Base-by-base conservation (phyloP, 1,140 invertebrate genomes). In the Ostrea edulis region DNA sequence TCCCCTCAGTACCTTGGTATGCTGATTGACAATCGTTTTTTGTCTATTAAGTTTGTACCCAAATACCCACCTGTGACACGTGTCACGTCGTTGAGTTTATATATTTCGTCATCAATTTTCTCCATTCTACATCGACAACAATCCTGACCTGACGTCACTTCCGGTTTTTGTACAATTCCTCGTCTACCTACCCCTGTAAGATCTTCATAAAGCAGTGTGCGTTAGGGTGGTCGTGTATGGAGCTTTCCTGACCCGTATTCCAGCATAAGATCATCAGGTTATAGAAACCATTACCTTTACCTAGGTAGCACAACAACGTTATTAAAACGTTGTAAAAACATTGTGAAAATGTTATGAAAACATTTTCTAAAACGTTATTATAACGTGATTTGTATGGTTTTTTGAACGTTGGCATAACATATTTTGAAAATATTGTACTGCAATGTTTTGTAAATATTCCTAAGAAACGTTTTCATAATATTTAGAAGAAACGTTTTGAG, bases 191-290 rank as follows among this genome's bases (percentile, higher is more conserved):
- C 14, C 96, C 97, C 71, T 96, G 92, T 22, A 97, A 92, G 22
- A 96, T 95, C 96, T 99, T 99, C 97, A 99, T 98, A 92, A 99
- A 98, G 94, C 99, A 99, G 93, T 99, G 98, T 0, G 98, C 97
- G 92, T 99, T 96, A 0, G 98, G 97, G 94, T 99, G 99, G 94
- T 99, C 98, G 93, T 99, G 99, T 90, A 99, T 99, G n/a, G 97
- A 97, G 0, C 98, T 99, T 0, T 97, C 97, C 89, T 99, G 98
- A 51, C 98, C 98, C 94, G 98, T 98, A 51, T 98, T 97, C 99
- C 99, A 99, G 95, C 98, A 99, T 0, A 99, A 94, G 29, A 99
- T 96, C 97, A 99, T 98, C 89, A 99, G 95, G 95, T 99, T 99
- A 95, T 99, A 99, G 94, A 98, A 98, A 0, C 98, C 99, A 95